phyloP scores from a whole-genome alignment of 2,113 vertebrate genomes.

The Burhinus oedicnemus region DNA sequence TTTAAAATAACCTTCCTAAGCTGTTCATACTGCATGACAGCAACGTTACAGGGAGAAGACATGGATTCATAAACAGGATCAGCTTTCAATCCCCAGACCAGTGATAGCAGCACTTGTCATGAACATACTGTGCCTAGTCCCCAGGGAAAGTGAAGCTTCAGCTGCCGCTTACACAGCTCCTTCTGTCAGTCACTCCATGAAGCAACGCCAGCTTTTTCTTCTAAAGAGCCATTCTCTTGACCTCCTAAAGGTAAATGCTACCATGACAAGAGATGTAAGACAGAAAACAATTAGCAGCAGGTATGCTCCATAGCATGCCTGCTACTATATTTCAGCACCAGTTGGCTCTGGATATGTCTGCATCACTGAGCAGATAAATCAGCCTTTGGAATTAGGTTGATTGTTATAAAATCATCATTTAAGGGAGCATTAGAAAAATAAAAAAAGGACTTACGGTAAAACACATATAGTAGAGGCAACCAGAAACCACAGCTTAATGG shows the following conservation, averaged over 20 bases:
- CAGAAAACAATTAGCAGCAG: neutral
- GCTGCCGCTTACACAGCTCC: conserved; percentile 27
- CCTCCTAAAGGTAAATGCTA: conserved; percentile 26
- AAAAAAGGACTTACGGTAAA: neutral
- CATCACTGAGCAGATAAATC: neutral
- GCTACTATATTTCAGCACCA: neutral
- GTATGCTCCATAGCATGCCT: neutral
- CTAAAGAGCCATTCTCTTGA: neutral
- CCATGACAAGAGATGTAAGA: neutral
- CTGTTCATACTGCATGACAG: conserved; percentile 49
- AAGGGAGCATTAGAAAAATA: neutral
- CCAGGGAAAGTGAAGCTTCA: conserved; percentile 3
- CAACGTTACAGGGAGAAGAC: conserved; percentile 40
- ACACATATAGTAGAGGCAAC: neutral
- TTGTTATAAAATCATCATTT: neutral
- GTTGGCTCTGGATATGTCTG: neutral
- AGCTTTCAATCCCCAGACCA: conserved; percentile 39
- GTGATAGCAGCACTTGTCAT: conserved; percentile 41
- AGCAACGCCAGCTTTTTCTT: neutral
- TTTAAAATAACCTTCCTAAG: conserved; percentile 62
- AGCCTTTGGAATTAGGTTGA: neutral
- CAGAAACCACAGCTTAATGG: neutral
- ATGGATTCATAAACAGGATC: conserved; percentile 45
- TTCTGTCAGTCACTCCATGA: conserved; percentile 12
- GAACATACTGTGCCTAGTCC: neutral